Percentiles rank a stretch among this genome's conserved stretches.
These are phyloP conservation scores for Conus canariensis DNA, from an alignment of 2,888 invertebrate genomes.

Conservation along the genomic window DNA sequence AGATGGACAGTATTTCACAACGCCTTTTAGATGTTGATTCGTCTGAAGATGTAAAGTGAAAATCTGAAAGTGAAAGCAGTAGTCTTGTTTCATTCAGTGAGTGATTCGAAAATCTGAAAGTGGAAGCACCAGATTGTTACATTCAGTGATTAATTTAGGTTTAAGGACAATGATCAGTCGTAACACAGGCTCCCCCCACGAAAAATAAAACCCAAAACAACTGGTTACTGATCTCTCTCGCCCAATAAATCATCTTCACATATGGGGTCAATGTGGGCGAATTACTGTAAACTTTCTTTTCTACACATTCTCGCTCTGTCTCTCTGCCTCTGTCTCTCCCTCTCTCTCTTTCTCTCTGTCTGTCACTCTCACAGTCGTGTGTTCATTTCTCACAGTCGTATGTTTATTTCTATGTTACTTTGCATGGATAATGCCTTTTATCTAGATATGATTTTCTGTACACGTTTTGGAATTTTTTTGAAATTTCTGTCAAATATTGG, in stretches of 20 bases:
- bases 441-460: too few species aligned
- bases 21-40: background rate
- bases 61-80: background rate
- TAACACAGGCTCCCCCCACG: background rate
- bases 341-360: background rate
- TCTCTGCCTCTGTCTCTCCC: constrained; percentile 25
- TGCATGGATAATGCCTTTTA: too few species aligned
- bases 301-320: background rate
- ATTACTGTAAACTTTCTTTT: background rate
- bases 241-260: too few species aligned
- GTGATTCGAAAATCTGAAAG: background rate
- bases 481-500: too few species aligned
- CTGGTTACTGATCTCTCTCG: too few species aligned
- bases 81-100: too few species aligned
- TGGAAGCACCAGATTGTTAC: background rate
- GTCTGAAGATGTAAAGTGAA: background rate
- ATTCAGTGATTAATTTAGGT: background rate
- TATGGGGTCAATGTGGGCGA: too few species aligned
- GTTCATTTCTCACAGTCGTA: too few species aligned
- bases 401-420: too few species aligned
- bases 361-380: background rate
- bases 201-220: too few species aligned
- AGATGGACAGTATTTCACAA: constrained; percentile 36
- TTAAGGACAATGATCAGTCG: background rate
- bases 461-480: too few species aligned